Evolutionary conservation across 1,140 invertebrate genomes (phyloP), one percentile per base, ranked within the genome.

Genomic region (Drosophila albomicans): DNA sequence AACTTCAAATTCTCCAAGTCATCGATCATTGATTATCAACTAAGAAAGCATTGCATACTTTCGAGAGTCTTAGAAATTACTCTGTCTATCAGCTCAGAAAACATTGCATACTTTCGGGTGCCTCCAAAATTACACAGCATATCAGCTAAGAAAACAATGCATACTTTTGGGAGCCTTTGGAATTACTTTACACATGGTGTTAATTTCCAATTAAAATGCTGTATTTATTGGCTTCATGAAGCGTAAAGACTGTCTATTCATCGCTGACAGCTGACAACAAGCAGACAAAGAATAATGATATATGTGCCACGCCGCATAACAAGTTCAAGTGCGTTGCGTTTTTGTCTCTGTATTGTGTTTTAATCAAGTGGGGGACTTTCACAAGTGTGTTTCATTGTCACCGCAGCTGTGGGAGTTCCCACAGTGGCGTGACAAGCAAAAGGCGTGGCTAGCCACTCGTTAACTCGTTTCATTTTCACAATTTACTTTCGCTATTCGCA

Each of bases 361-460:
- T 59, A 66, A 73, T 73, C 51, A 52, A 30, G 49, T 52, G 38
- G 45, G 56, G n/a, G 16, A 49, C 54, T 13, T 52, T 73, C 61
- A 65, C 45, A 78, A 64, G 73, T 49, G 73, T 49, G 52, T 45
- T 73, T 73, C 38, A 68, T 62, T 38, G 61, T 54, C 11, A 57
- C 41, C 49, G 46, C 80, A 82, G 66, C 73, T 73, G 81, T 66
- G 51, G 56, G 64, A 28, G 51, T 65, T 77, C 64, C n/a, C 81
- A 72, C 46, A n/a, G 16, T 20, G 11, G 11, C 7, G 32, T 25
- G 75, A 87, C 82, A 87, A 49, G 84, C 46, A 66, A 86, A 87
- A 82, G 82, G 82, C 82, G 82, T 87, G 71, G 49, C 82, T n/a
- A 5, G 61, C 20, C 61, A 57, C 64, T 52, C 54, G 48, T 69